Conservation (phyloP, 2,113 vertebrate species). For the Cariama cristata region DNA sequence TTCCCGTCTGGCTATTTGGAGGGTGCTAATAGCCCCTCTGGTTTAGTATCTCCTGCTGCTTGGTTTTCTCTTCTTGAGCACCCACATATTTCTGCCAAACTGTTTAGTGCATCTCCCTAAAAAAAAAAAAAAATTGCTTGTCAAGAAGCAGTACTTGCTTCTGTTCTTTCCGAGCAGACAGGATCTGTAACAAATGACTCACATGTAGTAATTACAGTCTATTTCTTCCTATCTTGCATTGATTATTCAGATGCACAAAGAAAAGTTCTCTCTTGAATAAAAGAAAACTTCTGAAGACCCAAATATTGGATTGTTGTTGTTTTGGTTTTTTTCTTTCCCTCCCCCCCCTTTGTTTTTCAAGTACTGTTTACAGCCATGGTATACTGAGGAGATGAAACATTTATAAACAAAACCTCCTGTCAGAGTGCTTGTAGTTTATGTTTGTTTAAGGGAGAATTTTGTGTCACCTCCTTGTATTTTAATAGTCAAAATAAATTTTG, state of each 20-base stretch:
- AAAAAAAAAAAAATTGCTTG: background rate
- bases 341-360: background rate
- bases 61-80: background rate
- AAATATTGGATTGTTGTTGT: background rate
- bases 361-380: background rate
- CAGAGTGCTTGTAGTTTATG: conserved; percentile 25
- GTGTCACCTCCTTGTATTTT: conserved; percentile 71
- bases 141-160: background rate
- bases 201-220: conserved; percentile 42
- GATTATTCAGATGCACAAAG: conserved; percentile 48
- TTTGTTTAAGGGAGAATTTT: conserved; percentile 71
- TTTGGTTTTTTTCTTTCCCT: background rate
- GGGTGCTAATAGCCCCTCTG: background rate
- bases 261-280: background rate
- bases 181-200: conserved; percentile 49
- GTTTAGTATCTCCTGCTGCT: background rate
- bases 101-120: background rate
- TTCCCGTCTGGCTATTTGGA: background rate
- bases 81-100: background rate
- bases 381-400: background rate
- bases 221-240: conserved; percentile 37
- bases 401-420: conserved; percentile 16
- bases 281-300: background rate
- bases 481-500: conserved; percentile 74
- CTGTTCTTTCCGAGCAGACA: background rate